Conservation (phyloP, 2,888 invertebrate genomes). For the Drosophila histrio region DNA sequence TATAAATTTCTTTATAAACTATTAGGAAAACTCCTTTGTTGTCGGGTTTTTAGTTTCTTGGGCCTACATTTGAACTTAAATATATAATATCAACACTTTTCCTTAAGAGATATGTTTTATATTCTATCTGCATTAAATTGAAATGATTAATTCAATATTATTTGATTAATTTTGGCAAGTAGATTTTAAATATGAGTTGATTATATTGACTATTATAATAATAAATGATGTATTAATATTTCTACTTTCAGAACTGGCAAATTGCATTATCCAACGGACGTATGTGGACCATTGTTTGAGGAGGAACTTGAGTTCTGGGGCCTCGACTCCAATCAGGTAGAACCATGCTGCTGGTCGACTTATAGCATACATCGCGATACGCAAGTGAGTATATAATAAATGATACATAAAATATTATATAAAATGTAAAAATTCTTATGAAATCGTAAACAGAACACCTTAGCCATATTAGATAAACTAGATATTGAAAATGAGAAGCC, state of each 20-base stretch:
- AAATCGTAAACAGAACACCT: slow-evolving; percentile 89
- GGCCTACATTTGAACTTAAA: too few species aligned
- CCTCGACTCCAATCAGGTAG: slow-evolving; percentile 98
- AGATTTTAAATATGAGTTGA: too few species aligned
- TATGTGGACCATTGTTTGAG: slow-evolving; percentile 98
- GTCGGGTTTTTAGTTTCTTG: too few species aligned
- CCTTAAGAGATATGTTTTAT: too few species aligned
- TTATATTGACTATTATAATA: too few species aligned
- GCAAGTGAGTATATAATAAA: slow-evolving; percentile 86
- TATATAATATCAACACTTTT: too few species aligned
- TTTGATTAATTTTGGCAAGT: too few species aligned
- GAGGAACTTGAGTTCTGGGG: slow-evolving; percentile 99
- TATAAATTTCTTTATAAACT: too few species aligned
- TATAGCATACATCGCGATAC: slow-evolving; percentile 94
- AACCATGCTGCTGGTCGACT: slow-evolving; percentile 99
- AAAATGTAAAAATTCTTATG: neutral
- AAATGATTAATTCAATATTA: neutral
- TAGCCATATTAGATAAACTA: slow-evolving; percentile 97
- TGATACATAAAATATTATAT: neutral
- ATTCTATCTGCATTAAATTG: too few species aligned
- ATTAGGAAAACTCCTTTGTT: too few species aligned
- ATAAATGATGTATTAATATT: neutral
- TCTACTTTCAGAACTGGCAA: slow-evolving; percentile 91
- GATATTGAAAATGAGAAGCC: slow-evolving; percentile 97
- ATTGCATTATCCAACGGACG: slow-evolving; percentile 97